Evolutionary conservation across 2,797 vertebrate species (phyloP), one percentile per base, ranked within the genome.

Genomic region (Acipenser transmontanus): DNA sequence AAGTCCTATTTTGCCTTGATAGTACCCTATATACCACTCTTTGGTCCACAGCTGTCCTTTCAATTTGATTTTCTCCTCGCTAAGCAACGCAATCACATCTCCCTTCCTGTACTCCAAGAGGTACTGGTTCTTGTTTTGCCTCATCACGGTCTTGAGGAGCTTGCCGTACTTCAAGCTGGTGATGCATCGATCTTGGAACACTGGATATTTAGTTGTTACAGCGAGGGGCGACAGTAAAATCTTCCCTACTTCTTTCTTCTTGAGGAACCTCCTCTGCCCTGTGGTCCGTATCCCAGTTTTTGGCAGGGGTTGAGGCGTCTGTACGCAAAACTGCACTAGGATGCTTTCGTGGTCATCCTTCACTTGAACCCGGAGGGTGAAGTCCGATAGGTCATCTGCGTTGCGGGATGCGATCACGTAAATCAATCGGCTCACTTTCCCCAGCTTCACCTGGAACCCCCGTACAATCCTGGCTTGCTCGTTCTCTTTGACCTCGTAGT

Each of bases 21-120:
- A 95, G 81, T 93, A 99, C 69, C 94, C 97, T 0, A 97, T 95
- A 76, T 97, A 98, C 97, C 97, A 99, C 81, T 99, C 97, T 80
- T 99, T 99, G 72, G 94, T 97, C 87, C 97, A 92, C 63, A 98
- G 84, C 68, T 98, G 95, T 10, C 97, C 97, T 76, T 92, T 91
- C 10, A 99, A 81, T 72, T 90, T 92, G 81, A 99, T 90, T 73
- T 94, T 97, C 81, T 99, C 97, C 80, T 98, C 96, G 11, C 93
- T 97, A 20, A 99, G 91, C 75, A 99, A 80, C 7, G 95, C 97
- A 1, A 99, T 76, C 5, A 92, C 73, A 0, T 99, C 97, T 0
- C 97, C 97, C 69, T 97, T 98, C 82, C 94, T 97, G 78, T 99
- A 99, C 73, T 99, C 97, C 83, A 99, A 77, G 76, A 99, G 81